A percentile compares a stretch with the other conserved stretches of the same genome.
Evolutionary conservation across 2,888 invertebrate species (phyloP).

Genomic region (Ellobium chinense): DNA sequence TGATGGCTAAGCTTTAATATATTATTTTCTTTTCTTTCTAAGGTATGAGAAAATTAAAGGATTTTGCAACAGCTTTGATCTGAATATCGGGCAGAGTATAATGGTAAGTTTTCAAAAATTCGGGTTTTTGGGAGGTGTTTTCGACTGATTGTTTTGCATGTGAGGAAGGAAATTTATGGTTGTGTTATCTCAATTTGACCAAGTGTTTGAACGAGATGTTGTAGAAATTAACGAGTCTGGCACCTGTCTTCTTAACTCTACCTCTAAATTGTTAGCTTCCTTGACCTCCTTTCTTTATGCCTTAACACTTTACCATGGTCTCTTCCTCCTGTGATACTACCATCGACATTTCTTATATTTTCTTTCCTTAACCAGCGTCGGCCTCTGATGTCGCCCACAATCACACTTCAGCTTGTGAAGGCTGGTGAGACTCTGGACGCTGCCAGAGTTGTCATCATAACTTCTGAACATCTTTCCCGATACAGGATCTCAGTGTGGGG

Average conservation of each 20-base stretch:
- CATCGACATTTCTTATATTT: neutral
- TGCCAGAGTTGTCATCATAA: neutral
- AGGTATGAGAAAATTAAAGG: constrained; percentile 17
- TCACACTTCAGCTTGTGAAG: constrained; percentile 12
- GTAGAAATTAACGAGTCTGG: too few species aligned
- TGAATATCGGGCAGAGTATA: neutral
- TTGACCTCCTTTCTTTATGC: neutral
- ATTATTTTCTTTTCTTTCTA: neutral
- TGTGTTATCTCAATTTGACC: too few species aligned
- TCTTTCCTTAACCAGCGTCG: constrained; percentile 4
- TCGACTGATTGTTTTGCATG: too few species aligned
- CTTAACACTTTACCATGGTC: neutral
- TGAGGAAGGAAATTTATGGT: too few species aligned
- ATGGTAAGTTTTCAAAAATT: constrained; percentile 33
- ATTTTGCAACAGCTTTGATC: constrained; percentile 26
- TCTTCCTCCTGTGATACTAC: neutral
- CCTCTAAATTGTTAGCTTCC: neutral
- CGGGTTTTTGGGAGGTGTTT: too few species aligned
- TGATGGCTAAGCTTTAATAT: neutral
- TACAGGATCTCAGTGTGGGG: constrained; percentile 35
- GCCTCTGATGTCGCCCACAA: neutral
- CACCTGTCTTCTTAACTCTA: neutral
- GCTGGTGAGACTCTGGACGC: constrained; percentile 16
- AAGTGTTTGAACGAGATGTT: too few species aligned
- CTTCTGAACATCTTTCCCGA: neutral